A percentile compares a stretch with the other conserved stretches of the same genome.
phyloP scores from a whole-genome alignment of 2,888 invertebrate genomes.

The Eutolmus rufibarbis region DNA sequence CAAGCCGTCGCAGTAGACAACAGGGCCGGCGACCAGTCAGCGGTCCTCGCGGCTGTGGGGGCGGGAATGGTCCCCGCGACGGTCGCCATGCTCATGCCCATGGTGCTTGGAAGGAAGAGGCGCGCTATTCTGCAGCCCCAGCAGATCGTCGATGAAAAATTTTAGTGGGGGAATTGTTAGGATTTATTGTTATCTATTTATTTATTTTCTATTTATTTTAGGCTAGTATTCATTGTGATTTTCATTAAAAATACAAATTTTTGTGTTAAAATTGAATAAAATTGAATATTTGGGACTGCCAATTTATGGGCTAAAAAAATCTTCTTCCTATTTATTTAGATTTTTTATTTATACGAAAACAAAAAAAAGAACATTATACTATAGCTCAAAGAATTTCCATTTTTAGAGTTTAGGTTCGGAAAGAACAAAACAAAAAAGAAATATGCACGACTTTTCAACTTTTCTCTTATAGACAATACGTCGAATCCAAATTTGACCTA shows the following conservation, averaged over 20 bases:
- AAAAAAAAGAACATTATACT: too few species aligned
- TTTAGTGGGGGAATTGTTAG: neutral
- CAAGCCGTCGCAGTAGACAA: slow-evolving; percentile 44
- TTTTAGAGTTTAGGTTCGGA: too few species aligned
- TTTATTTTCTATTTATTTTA: slow-evolving; percentile 28
- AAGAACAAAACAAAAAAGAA: too few species aligned
- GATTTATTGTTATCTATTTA: slow-evolving; percentile 12
- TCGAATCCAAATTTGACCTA: too few species aligned
- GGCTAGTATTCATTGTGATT: neutral
- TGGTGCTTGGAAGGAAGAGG: slow-evolving; percentile 70
- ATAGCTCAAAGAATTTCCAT: too few species aligned
- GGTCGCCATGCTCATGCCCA: slow-evolving; percentile 81
- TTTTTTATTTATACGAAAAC: neutral
- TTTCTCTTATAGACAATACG: too few species aligned
- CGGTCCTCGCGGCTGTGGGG: slow-evolving; percentile 63
- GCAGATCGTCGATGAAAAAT: neutral
- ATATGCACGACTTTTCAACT: too few species aligned
- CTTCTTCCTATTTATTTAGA: neutral
- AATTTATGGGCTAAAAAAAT: neutral
- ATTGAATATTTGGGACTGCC: neutral
- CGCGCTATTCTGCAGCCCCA: neutral
- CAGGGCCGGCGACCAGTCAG: slow-evolving; percentile 47
- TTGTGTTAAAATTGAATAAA: neutral
- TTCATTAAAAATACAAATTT: neutral
- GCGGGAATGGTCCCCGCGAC: slow-evolving; percentile 83